Base-by-base conservation (phyloP, 2,113 vertebrate species). In the Pogonocichla stellata region DNA sequence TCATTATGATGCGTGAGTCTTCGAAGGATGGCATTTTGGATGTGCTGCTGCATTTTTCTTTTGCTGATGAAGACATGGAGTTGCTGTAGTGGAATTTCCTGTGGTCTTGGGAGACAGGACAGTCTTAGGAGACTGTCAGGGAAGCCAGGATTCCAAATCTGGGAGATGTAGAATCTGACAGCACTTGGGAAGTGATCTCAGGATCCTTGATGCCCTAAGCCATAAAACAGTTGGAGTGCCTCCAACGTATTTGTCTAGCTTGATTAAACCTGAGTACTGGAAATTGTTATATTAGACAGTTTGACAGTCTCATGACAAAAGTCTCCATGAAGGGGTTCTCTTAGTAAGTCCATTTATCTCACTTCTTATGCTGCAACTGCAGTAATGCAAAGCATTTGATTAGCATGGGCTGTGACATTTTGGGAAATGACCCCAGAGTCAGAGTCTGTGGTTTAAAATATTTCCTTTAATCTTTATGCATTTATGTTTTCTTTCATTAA, bases 1-100 rank as follows among this genome's bases (percentile, higher is more conserved):
- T 64, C 40, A 24, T 56, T 42, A 19, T 65, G 47, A 60, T 61
- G 8, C 23, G 38, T 60, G 19, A 61, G 19, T 84, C 58, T 71
- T 57, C 38, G 42, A 94, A 80, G 69, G 22, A 80, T 16, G 8
- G 16, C 42, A 66, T 74, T 53, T 83, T 90, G 54, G 36, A 73
- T 70, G 48, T 58, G n/a, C 48, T 85, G n/a, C 53, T 91, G 36
- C 61, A 25, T 92, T 92, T 91, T 92, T 51, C 24, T 87, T 79
- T n/a, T 77, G 47, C 62, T 90, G 54, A 86, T n/a, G 57, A 91
- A 29, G 24, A 38, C 54, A 23, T 12, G 31, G 26, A 54, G 25
- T 53, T 85, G 36, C 65, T 91, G 2, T 42, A 54, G 48, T 61
- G 71, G 78, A 91, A 96, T 97, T 96, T 95, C 58, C 82, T 83